Conservation (phyloP, 1,140 invertebrate species). For the Megalonaias nervosa region DNA sequence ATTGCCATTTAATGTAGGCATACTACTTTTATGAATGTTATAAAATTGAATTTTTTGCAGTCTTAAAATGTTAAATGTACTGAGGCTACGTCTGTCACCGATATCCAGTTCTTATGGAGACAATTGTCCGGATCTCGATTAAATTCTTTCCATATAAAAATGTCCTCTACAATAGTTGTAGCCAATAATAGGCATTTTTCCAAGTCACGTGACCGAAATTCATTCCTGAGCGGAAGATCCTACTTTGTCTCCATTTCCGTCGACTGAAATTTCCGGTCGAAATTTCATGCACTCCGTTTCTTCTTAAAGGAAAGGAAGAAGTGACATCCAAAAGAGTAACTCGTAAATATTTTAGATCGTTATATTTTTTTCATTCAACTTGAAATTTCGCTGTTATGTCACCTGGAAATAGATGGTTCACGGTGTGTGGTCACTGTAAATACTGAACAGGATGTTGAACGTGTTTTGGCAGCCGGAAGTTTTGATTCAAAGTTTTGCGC, state of each 20-base stretch:
- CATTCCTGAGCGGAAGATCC: slow-evolving; percentile 46
- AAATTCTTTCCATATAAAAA: neutral
- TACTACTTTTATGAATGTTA: too few species aligned
- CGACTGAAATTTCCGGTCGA: slow-evolving; percentile 63
- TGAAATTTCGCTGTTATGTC: neutral
- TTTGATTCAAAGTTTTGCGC: slow-evolving; percentile 62
- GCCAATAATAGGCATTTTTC: too few species aligned
- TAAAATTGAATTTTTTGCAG: too few species aligned
- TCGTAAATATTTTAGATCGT: too few species aligned
- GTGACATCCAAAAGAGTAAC: too few species aligned
- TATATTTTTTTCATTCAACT: too few species aligned
- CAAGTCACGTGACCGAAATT: slow-evolving; percentile 52
- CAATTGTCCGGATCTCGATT: neutral
- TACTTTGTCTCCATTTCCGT: slow-evolving; percentile 64
- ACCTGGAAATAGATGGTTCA: neutral
- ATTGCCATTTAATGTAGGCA: too few species aligned
- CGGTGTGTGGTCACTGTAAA: neutral
- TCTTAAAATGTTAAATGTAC: too few species aligned
- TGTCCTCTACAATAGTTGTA: neutral
- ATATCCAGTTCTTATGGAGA: neutral
- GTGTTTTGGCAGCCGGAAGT: slow-evolving; percentile 65
- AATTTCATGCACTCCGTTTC: slow-evolving; percentile 32
- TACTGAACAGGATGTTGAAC: slow-evolving; percentile 65
- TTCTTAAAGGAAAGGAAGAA: neutral
- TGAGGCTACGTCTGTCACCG: too few species aligned